These are phyloP conservation scores for Neogale vison DNA, from an alignment of 2,113 vertebrate genomes.

Conservation along the genomic window DNA sequence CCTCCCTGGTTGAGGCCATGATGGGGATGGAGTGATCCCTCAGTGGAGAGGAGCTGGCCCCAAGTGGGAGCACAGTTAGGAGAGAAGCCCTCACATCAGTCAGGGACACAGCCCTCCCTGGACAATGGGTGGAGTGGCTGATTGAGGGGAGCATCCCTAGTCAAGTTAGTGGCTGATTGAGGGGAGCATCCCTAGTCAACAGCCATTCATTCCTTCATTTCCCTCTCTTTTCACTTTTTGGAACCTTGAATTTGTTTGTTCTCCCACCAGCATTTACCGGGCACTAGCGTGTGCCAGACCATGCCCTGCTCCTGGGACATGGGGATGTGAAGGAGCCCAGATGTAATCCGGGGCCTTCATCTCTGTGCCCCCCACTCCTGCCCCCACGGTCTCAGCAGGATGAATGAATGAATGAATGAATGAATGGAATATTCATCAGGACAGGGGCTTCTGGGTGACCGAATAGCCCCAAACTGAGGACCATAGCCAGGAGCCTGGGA, in stretches of 20 bases:
- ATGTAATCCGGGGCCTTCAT: background rate
- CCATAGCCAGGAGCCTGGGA: background rate
- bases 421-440: background rate
- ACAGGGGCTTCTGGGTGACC: background rate
- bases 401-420: background rate
- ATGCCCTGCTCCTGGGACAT: background rate
- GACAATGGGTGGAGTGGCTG: background rate
- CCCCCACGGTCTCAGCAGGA: background rate
- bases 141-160: background rate
- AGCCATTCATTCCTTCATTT: background rate
- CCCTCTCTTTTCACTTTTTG: background rate
- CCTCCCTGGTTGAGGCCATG: background rate
- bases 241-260: constrained; percentile 22
- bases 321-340: background rate
- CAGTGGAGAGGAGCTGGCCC: background rate
- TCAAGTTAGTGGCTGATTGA: background rate
- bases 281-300: background rate
- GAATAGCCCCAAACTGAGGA: background rate
- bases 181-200: too few species aligned
- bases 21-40: background rate
- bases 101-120: background rate
- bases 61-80: background rate
- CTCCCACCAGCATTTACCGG: background rate
- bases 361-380: background rate
- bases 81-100: background rate